Conservation (phyloP, 2,113 vertebrate genomes). For the Elaphurus davidianus region DNA sequence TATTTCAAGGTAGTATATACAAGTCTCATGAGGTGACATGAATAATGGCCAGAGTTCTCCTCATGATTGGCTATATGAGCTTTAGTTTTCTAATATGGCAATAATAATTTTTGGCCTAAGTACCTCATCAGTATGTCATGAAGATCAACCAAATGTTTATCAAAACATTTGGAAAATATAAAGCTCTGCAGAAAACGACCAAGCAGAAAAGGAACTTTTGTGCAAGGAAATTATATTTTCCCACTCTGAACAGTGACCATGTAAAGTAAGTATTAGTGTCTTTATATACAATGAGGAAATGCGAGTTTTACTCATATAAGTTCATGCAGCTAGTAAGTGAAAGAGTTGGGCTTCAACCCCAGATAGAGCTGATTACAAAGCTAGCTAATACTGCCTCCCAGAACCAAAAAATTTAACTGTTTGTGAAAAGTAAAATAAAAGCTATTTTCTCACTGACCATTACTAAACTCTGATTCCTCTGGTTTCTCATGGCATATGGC, state of each 20-base stretch:
- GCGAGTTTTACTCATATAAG: not conserved
- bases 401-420: not conserved
- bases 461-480: not conserved
- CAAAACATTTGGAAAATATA: not conserved
- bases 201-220: not conserved
- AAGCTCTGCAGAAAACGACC: not conserved
- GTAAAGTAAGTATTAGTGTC: not conserved
- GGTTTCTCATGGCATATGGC: not conserved
- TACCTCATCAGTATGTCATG: not conserved
- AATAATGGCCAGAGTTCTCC: not conserved
- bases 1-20: not conserved
- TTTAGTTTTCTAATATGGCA: not conserved
- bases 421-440: not conserved
- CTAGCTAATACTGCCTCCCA: not conserved
- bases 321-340: not conserved
- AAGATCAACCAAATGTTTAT: not conserved
- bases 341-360: not conserved
- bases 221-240: slow-evolving; percentile 19
- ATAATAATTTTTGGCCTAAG: not conserved
- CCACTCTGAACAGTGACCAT: not conserved
- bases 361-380: not conserved
- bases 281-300: not conserved
- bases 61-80: not conserved
- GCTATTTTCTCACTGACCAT: not conserved
- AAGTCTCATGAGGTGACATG: not conserved